Conservation (phyloP, 2,888 invertebrate species). For the Pecten maximus region DNA sequence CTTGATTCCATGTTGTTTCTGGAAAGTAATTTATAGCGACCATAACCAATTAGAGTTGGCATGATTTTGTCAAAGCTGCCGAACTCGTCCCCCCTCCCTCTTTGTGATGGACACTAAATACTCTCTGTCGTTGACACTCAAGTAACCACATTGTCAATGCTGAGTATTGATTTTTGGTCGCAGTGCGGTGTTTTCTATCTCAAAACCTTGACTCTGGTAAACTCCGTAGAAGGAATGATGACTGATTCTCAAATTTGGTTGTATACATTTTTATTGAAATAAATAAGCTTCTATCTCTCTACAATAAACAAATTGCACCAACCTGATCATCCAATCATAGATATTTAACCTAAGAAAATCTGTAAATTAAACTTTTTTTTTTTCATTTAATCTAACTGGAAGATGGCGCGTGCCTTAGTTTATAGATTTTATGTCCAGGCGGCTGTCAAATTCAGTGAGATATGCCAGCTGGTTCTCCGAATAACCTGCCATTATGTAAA, state of each 20-base stretch:
- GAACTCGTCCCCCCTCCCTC: neutral
- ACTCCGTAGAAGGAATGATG: neutral
- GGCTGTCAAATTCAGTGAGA: neutral
- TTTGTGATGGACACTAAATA: neutral
- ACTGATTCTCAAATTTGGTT: neutral
- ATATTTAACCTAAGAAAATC: neutral
- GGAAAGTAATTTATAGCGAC: neutral
- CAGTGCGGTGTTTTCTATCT: neutral
- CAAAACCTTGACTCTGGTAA: neutral
- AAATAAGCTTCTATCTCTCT: neutral
- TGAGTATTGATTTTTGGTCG: constrained; percentile 7
- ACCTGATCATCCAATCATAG: neutral
- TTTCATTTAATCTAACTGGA: neutral
- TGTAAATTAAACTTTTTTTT: neutral
- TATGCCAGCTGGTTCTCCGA: constrained; percentile 13
- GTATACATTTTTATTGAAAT: neutral
- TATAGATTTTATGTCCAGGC: constrained; percentile 22
- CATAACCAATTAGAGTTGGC: neutral
- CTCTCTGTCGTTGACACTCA: neutral
- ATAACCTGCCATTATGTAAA: constrained; percentile 35
- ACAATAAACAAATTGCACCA: neutral
- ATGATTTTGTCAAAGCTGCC: neutral
- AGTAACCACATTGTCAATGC: constrained; percentile 26
- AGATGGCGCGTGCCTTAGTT: neutral
- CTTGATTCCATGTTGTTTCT: neutral